These are phyloP conservation scores for Linepithema humile DNA, from an alignment of 1,140 invertebrate genomes.

Conservation along the genomic window DNA sequence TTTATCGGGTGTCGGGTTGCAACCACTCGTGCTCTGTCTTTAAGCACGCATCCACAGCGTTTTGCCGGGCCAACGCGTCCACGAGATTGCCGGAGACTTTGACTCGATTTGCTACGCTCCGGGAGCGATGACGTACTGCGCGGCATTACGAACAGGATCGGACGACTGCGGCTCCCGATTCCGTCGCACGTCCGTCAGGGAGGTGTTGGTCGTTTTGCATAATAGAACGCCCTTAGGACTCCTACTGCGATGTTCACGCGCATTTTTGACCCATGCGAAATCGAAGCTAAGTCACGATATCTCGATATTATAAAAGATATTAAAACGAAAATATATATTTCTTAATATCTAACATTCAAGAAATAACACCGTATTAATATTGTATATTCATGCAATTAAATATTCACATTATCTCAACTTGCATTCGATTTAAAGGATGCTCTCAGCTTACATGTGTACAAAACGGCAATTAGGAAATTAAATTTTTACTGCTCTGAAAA, in stretches of 20 bases:
- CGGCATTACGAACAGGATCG: slow-evolving; percentile 9
- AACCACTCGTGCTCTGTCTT: slow-evolving; percentile 73
- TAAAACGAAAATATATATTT: not conserved
- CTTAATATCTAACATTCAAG: not conserved
- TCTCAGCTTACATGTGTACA: not conserved
- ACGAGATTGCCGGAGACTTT: slow-evolving; percentile 61
- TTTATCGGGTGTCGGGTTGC: slow-evolving; percentile 81
- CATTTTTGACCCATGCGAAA: slow-evolving; percentile 1
- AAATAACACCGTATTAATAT: not conserved
- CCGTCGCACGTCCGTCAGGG: slow-evolving; percentile 35
- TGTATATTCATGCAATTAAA: not conserved
- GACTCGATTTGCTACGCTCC: slow-evolving; percentile 68
- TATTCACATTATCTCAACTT: not conserved
- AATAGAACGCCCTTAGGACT: slow-evolving; percentile 26
- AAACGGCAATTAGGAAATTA: not conserved
- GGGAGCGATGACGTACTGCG: slow-evolving; percentile 46
- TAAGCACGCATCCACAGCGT: slow-evolving; percentile 72
- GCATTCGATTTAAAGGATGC: not conserved
- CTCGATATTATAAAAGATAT: not conserved
- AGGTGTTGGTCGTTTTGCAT: slow-evolving; percentile 48
- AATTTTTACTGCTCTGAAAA: too few species aligned
- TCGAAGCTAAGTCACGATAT: not conserved
- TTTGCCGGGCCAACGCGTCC: slow-evolving; percentile 77
- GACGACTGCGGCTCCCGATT: slow-evolving; percentile 57
- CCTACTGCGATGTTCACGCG: slow-evolving; percentile 1